Conservation (phyloP, 2,888 invertebrate species). For the Scaptomyza tumidula region DNA sequence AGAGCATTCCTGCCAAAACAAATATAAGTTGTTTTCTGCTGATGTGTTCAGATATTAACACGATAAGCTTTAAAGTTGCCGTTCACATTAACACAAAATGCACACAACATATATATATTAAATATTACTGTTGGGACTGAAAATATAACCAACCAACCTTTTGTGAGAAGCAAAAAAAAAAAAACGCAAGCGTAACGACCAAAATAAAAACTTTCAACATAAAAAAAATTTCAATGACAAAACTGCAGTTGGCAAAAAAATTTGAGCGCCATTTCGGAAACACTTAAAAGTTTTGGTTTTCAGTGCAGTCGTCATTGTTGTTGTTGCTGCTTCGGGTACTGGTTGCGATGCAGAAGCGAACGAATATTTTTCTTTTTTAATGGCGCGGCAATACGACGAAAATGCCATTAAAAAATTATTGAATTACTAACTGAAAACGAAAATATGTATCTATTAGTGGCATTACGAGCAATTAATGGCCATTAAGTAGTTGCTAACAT, state of each 20-base stretch:
- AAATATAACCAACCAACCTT: slow-evolving; percentile 25
- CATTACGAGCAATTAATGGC: neutral
- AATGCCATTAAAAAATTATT: slow-evolving; percentile 30
- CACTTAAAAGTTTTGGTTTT: slow-evolving; percentile 60
- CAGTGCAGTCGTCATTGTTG: slow-evolving; percentile 29
- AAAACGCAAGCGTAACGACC: slow-evolving; percentile 47
- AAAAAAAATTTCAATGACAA: slow-evolving; percentile 63
- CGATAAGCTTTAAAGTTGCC: slow-evolving; percentile 21
- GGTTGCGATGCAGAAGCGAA: neutral
- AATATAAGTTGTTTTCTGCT: neutral
- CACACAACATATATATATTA: slow-evolving; percentile 12
- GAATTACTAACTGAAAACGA: slow-evolving; percentile 13
- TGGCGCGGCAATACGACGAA: slow-evolving; percentile 38
- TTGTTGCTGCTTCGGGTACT: slow-evolving; percentile 1
- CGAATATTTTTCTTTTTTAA: slow-evolving; percentile 31
- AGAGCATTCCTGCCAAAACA: neutral
- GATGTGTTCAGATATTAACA: neutral
- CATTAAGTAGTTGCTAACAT: slow-evolving; percentile 1
- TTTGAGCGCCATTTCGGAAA: slow-evolving; percentile 64
- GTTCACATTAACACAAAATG: slow-evolving; percentile 25
- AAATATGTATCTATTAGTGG: slow-evolving; percentile 4
- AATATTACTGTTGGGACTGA: slow-evolving; percentile 23
- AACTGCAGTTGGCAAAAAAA: slow-evolving; percentile 59
- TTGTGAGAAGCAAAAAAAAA: slow-evolving; percentile 28
- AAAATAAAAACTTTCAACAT: slow-evolving; percentile 57